Evolutionary conservation across 2,113 vertebrate species (phyloP).

Genomic region (Rhineura floridana): DNA sequence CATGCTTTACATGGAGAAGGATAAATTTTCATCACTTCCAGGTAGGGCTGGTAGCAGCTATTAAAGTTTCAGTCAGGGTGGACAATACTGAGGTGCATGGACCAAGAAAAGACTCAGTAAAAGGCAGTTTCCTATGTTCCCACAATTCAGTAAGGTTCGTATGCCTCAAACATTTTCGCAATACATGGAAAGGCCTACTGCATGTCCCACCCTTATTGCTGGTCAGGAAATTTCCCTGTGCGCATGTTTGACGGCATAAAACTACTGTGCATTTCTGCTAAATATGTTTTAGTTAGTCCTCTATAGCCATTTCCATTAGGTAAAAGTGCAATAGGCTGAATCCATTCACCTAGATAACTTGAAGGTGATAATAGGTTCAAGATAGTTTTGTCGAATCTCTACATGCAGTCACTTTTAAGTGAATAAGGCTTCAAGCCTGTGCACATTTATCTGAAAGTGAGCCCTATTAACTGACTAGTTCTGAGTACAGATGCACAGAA

Average conservation of each 20-base stretch:
- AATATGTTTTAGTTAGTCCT: background rate
- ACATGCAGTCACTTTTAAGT: background rate
- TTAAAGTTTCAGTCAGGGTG: too few species aligned
- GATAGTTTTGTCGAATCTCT: background rate
- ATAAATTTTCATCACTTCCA: too few species aligned
- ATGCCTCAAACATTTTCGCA: too few species aligned
- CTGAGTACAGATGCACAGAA: background rate
- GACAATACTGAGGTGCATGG: too few species aligned
- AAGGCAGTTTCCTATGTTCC: too few species aligned
- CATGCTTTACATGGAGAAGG: too few species aligned
- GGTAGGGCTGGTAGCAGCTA: too few species aligned
- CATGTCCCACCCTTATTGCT: background rate
- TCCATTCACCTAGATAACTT: background rate
- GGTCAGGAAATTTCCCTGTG: background rate
- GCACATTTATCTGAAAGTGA: background rate
- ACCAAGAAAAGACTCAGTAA: too few species aligned
- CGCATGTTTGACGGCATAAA: background rate
- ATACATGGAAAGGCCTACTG: too few species aligned
- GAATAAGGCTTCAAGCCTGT: background rate
- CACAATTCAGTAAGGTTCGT: too few species aligned
- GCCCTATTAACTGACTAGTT: background rate
- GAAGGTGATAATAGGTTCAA: background rate
- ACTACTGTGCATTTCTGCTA: background rate
- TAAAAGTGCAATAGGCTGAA: background rate
- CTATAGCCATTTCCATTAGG: background rate